A percentile compares a stretch with the other conserved stretches of the same genome.
These are phyloP conservation scores for Drosophila fuyamai DNA, from an alignment of 1,140 invertebrate species.

Conservation along the genomic window DNA sequence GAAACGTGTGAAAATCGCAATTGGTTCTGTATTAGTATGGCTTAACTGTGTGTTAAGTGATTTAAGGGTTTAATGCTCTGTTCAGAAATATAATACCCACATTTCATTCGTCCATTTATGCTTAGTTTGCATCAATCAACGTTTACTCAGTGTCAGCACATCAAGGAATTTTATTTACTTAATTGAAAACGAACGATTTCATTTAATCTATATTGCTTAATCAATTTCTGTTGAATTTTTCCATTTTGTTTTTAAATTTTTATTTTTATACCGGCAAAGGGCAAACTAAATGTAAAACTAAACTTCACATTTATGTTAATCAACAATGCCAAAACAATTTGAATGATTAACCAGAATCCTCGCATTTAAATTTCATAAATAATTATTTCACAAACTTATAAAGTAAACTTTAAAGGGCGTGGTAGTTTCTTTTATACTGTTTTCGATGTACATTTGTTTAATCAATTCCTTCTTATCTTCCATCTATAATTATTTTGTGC, in stretches of 20 bases:
- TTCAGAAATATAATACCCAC: too few species aligned
- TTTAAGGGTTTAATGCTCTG: not conserved
- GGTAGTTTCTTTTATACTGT: not conserved
- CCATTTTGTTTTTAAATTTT: not conserved
- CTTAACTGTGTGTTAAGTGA: not conserved
- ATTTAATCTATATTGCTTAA: not conserved
- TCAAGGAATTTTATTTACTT: not conserved
- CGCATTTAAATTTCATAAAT: not conserved
- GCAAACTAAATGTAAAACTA: too few species aligned
- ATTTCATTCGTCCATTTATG: not conserved
- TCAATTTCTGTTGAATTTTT: not conserved
- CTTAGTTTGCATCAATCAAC: not conserved
- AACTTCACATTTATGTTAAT: too few species aligned
- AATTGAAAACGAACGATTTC: not conserved
- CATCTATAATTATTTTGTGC: not conserved
- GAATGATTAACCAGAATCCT: too few species aligned
- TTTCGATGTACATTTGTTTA: slow-evolving; percentile 29
- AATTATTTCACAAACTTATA: not conserved
- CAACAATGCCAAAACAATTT: too few species aligned
- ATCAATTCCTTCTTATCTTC: slow-evolving; percentile 29
- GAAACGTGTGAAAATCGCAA: not conserved
- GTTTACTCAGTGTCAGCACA: not conserved
- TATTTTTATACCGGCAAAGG: too few species aligned
- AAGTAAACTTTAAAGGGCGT: not conserved
- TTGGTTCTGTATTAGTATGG: not conserved